Base-by-base conservation (phyloP, 2,113 vertebrate genomes). In the Verasper variegatus region DNA sequence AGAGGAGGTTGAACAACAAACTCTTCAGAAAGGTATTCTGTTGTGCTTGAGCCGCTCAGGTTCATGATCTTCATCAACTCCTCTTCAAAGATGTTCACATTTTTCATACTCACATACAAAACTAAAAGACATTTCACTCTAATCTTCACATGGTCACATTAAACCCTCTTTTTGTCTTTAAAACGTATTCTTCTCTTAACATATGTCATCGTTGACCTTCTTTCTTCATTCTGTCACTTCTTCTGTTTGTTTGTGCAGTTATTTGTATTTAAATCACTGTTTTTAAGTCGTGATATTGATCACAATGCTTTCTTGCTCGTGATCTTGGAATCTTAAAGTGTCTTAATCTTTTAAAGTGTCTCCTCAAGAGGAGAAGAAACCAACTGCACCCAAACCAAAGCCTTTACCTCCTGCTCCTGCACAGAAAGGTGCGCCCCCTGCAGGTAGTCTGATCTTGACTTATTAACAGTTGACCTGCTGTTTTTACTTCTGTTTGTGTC, bases 1-100 rank as follows among this genome's bases (percentile, higher is more conserved):
- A 59, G 66, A 47, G 57, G 84, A 56, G 63, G 27, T 13, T 60
- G 49, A 86, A 65, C 64, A 23, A 56, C 77, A 81, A 80, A 55
- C 66, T 71, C 80, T 64, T 68, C 59, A 66, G 73, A 89, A 64
- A 93, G 91, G 90, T 93, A 90, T 78, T 86, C 64, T 70, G 71
- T 71, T 1, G 31, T 17, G 27, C 68, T 63, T 68, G 83, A 67
- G 51, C 79, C 26, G 21, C 35, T 5, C 14, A 74, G 73, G 78
- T 73, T 87, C 45, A 2, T 59, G 42, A 78, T 83, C 59, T n/a
- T 24, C 24, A 21, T 66, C 6, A 71, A 76, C 14, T 26, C 35
- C 64, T 60, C 13, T 2, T 65, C 59, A 13, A 13, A 12, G 40
- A 42, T 42, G 12, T 4, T 42, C n/a, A 55, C 12, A 5, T 23